Evolutionary conservation across 2,113 vertebrate genomes (phyloP), one percentile per base, ranked within the genome.

Genomic region (Sinocyclocheilus anshuiensis): DNA sequence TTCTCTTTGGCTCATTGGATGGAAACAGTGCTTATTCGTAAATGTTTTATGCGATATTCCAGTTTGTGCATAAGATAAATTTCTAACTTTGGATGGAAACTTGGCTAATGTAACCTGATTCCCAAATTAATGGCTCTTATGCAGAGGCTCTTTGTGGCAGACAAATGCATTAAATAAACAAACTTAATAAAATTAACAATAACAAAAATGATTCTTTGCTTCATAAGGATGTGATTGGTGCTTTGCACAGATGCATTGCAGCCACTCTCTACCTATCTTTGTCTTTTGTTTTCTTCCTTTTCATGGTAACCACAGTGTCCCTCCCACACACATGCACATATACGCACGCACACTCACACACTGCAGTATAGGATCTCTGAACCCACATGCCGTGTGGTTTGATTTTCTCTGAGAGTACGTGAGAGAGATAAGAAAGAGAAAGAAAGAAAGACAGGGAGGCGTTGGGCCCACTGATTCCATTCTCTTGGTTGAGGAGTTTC

Each of bases 401-500:
- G 22, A 61, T 33, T 83, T 72, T 67, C 39, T 85, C 55, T 59
- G 24, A 11, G 26, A 86, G 74, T 53, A 22, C 71, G 50, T 39
- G 83, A 71, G 75, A 55, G 48, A 26, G 59, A 67, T 85, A 77
- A 55, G 76, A 77, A 77, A 75, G 24, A 33, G 67, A 39, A 20
- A 76, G 6, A 75, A 53, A 29, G 50, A 33, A 16, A 26, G 59
- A 71, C 45, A 71, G 42, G 59, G 57, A 81, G 88, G 63, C 26
- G 67, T 13, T 53, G 39, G 63, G 83, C 80, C 76, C 39, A 85
- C 77, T 61, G 36, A 39, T 81, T 65, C 75, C 81, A 63, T 39
- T 86, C 69, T 85, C 83, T 74, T 67, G 75, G 69, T 36, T n/a
- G 12, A 87, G 72, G 83, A 84, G 55, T 84, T 88, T 90, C 89